phyloP scores from a whole-genome alignment of 2,113 vertebrate species.

The Sceloporus undulatus region DNA sequence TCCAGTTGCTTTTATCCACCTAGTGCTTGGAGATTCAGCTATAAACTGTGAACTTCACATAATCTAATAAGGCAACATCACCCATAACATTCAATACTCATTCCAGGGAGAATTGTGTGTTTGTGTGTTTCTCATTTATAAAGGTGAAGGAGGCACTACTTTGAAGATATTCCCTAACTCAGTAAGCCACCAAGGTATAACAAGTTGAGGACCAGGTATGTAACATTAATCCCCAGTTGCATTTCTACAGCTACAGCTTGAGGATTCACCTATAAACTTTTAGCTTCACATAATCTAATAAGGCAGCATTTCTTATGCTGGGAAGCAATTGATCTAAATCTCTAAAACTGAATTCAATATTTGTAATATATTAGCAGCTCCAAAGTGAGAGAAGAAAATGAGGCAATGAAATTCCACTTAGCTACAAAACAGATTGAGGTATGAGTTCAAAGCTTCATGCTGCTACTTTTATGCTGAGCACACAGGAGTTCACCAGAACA shows the following conservation, averaged over 20 bases:
- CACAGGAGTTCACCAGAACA: constrained; percentile 37
- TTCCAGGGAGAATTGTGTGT: neutral
- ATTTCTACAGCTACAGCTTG: neutral
- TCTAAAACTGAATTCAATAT: constrained; percentile 46
- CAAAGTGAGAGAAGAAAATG: constrained; percentile 44
- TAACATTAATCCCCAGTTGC: neutral
- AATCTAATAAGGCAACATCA: neutral
- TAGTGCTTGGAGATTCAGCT: too few species aligned
- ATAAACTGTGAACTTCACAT: too few species aligned
- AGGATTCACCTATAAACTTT: constrained; percentile 1
- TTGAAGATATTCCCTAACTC: neutral
- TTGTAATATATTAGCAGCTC: constrained; percentile 36
- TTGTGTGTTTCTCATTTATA: neutral
- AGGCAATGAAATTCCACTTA: constrained; percentile 38
- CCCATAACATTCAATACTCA: neutral
- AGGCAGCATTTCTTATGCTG: constrained; percentile 18
- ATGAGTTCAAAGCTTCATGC: constrained; percentile 19
- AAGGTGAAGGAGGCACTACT: neutral
- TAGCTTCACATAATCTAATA: constrained; percentile 27
- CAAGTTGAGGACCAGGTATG: neutral
- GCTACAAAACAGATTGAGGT: neutral
- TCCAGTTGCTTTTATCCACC: too few species aligned
- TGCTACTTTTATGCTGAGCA: constrained; percentile 26
- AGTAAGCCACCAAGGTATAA: too few species aligned
- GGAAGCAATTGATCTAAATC: constrained; percentile 36